These are phyloP conservation scores for Takifugu bimaculatus DNA, from an alignment of 2,113 vertebrate species.

Conservation along the genomic window DNA sequence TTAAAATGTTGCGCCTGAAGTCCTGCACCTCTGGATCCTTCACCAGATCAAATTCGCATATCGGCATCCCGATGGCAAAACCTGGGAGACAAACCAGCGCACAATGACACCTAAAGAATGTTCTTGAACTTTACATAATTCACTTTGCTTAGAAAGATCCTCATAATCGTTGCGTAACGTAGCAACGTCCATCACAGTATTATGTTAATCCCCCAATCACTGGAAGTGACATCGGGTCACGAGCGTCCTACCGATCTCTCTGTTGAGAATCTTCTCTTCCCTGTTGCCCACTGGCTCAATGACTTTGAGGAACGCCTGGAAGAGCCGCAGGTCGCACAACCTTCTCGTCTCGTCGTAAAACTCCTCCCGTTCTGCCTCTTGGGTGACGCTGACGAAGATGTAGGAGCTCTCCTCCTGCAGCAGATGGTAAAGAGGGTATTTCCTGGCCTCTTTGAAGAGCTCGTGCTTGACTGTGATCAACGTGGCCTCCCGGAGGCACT, in stretches of 20 bases:
- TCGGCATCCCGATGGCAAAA: conserved; percentile 98
- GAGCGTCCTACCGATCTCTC: conserved; percentile 89
- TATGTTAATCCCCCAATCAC: conserved; percentile 5
- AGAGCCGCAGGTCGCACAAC: conserved; percentile 92
- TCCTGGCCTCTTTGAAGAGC: conserved; percentile 96
- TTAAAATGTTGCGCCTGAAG: conserved; percentile 96
- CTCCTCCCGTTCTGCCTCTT: conserved; percentile 96
- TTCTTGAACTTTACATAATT: neutral
- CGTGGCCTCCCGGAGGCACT: conserved; percentile 98
- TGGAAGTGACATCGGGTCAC: no score
- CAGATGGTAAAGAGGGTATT: conserved; percentile 93
- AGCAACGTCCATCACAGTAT: neutral
- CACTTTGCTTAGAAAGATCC: neutral
- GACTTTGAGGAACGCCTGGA: conserved; percentile 96
- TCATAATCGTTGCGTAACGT: neutral
- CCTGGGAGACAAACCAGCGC: conserved; percentile 66
- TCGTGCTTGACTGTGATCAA: conserved; percentile 96
- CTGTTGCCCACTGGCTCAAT: conserved; percentile 97
- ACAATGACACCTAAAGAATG: neutral
- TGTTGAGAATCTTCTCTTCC: conserved; percentile 97
- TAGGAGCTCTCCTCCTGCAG: conserved; percentile 98
- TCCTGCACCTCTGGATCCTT: conserved; percentile 98
- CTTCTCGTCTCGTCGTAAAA: conserved; percentile 97
- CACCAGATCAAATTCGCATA: conserved; percentile 97
- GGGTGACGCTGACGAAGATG: conserved; percentile 98